phyloP scores from a whole-genome alignment of 2,888 invertebrate genomes.

The Sarcophaga carnaria region DNA sequence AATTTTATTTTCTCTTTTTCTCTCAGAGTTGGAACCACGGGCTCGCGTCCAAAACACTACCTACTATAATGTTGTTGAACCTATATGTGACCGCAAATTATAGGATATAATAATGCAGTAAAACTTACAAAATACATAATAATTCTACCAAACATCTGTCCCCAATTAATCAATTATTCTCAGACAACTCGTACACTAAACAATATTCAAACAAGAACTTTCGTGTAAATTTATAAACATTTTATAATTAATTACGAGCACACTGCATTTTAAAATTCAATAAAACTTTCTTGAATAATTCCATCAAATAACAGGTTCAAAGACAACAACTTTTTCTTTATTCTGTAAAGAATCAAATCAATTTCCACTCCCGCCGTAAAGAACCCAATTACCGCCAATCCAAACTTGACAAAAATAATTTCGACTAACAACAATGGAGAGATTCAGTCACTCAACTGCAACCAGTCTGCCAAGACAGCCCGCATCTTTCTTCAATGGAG shows the following conservation, averaged over 20 bases:
- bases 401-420: constrained; percentile 10
- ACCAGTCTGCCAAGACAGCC: constrained; percentile 22
- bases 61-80: no score
- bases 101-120: no score
- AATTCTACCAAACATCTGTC: no score
- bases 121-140: no score
- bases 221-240: constrained; percentile 9
- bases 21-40: no score
- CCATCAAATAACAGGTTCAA: constrained; percentile 32
- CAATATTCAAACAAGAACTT: background rate
- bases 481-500: no score
- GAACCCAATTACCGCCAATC: background rate
- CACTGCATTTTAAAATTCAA: constrained; percentile 52
- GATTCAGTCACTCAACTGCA: background rate
- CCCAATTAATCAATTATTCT: no score
- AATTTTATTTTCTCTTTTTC: no score
- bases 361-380: constrained; percentile 55
- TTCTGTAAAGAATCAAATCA: constrained; percentile 46
- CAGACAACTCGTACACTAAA: no score
- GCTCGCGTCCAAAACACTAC: no score
- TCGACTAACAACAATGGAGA: background rate
- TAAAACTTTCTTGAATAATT: constrained; percentile 47
- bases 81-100: no score
- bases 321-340: no score
- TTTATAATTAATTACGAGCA: constrained; percentile 41